Evolutionary conservation across 2,888 invertebrate species (phyloP), one percentile per base, ranked within the genome.

Genomic region (Plusia festucae): DNA sequence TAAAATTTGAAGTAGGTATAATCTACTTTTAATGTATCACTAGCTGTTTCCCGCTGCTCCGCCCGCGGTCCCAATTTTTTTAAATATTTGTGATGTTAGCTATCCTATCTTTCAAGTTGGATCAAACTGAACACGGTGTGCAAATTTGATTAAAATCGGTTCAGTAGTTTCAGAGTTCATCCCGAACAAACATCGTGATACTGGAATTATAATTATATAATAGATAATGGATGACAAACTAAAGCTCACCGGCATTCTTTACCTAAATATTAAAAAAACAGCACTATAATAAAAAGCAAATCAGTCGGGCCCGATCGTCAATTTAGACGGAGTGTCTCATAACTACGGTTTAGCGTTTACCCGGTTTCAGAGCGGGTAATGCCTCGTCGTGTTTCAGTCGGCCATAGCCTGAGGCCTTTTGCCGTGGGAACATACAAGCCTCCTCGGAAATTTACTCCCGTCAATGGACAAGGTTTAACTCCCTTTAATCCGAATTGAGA

Each of bases 341-440:
- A 82, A 82, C 73, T 74, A 81, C 74, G 59, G 79, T 74, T 80
- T 82, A 82, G 79, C 73, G 73, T 80, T 75, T 80, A 77, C 79
- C 73, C 60, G 72, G 68, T 79, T 82, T 83, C 82, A 83, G 81
- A 82, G 75, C 68, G 57, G 70, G 70, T 85, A 84, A 84, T 82
- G 74, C 78, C 73, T 67, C 82, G 81, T 79, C 84, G 77, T 76
- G 70, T 76, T 81, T 76, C 81, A 82, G 82, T 61, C 65, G 67
- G 70, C 68, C 71, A 62, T 60, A 53, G 82, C 87, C 86, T 53
- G 60, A 30, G 84, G 87, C 85, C 66, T 59, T 83, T 84, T 79
- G 86, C 84, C 87, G 86, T 87, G 86, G 87, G 86, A 87, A 87
- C 87, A 63, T 46, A 46, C 51, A 20, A 40, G 62, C 66, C 72